Evolutionary conservation across 23 tunicate genomes (phyloP).

Genomic region (Trididemnum clinides): DNA sequence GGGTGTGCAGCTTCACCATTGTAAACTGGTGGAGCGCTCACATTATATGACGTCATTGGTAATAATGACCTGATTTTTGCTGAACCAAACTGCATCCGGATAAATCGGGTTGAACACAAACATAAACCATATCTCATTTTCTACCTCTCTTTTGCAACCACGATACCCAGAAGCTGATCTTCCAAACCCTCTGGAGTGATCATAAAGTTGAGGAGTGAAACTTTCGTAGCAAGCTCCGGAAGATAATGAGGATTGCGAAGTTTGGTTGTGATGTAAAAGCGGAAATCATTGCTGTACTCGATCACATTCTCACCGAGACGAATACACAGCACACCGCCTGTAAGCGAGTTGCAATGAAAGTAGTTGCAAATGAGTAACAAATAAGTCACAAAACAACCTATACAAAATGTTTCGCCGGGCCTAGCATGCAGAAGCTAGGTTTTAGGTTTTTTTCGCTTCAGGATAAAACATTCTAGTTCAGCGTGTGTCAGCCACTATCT

Average conservation of each 20-base stretch:
- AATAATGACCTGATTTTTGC: no score
- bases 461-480: no score
- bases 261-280: slow-evolving; percentile 99
- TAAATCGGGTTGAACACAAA: no score
- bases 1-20: no score
- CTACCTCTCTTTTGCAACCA: slow-evolving; percentile 97
- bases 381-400: neutral
- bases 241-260: slow-evolving; percentile 97
- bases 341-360: neutral
- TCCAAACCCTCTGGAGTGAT: slow-evolving; percentile 99
- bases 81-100: no score
- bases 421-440: no score
- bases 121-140: no score
- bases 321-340: slow-evolving; percentile 88
- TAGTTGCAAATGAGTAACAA: neutral
- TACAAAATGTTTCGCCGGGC: neutral
- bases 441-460: no score
- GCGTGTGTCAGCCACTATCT: no score
- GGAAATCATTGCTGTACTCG: slow-evolving; percentile 93
- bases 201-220: slow-evolving; percentile 99
- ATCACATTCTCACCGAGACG: slow-evolving; percentile 96
- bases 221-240: slow-evolving; percentile 97
- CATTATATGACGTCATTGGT: no score
- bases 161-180: slow-evolving; percentile 97
- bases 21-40: no score